phyloP scores from a whole-genome alignment of 2,888 invertebrate species.

The Meloe dianella region DNA sequence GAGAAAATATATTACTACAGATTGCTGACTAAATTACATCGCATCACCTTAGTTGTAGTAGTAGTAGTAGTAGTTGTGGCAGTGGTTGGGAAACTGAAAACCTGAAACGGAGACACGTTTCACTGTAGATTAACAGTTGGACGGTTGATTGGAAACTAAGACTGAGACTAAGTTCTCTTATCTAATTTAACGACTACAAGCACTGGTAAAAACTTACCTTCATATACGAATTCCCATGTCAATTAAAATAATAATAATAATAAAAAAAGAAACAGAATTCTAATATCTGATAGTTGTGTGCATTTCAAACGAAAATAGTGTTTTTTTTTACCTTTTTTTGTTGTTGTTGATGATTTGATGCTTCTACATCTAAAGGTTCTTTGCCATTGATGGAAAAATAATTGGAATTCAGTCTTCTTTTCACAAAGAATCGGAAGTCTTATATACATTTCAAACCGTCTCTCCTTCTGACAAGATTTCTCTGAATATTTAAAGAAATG shows the following conservation, averaged over 20 bases:
- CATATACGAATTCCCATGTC: neutral
- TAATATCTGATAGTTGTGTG: neutral
- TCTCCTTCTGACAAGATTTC: slow-evolving; percentile 6
- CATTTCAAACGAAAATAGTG: neutral
- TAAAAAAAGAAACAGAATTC: neutral
- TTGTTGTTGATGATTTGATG: neutral
- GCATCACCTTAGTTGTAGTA: slow-evolving; percentile 46
- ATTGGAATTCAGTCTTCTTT: slow-evolving; percentile 1
- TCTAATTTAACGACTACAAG: neutral
- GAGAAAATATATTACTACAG: slow-evolving; percentile 52
- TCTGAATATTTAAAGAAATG: neutral
- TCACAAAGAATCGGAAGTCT: neutral
- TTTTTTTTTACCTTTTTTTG: neutral
- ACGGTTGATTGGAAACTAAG: neutral
- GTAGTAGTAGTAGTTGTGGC: slow-evolving; percentile 19
- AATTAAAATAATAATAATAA: neutral
- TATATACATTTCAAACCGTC: slow-evolving; percentile 1
- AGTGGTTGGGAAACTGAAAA: slow-evolving; percentile 29
- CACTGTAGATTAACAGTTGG: slow-evolving; percentile 22
- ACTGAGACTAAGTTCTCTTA: neutral
- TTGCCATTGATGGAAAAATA: slow-evolving; percentile 9
- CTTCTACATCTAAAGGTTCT: slow-evolving; percentile 6
- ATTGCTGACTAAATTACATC: slow-evolving; percentile 54
- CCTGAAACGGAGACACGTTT: slow-evolving; percentile 38
- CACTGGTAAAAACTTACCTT: neutral